A percentile compares a stretch with the other conserved stretches of the same genome.
These are phyloP conservation scores for Oeneis ivallda DNA, from an alignment of 2,888 invertebrate species.

Conservation along the genomic window DNA sequence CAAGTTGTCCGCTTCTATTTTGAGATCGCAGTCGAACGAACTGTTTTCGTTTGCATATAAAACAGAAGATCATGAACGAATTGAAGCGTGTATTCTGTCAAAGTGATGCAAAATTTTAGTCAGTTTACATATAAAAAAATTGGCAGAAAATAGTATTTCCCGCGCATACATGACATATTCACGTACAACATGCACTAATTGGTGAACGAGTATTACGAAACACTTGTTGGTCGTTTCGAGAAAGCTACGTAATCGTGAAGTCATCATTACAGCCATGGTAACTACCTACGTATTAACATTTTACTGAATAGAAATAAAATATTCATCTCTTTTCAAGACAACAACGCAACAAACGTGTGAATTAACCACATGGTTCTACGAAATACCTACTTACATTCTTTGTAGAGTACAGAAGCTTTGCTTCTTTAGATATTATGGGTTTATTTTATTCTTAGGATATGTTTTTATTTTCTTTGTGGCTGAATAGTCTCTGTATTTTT, in stretches of 20 bases:
- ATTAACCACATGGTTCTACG: slow-evolving; percentile 16
- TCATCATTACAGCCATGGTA: neutral
- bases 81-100: no score
- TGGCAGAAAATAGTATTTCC: no score
- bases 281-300: neutral
- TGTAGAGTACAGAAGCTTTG: slow-evolving; percentile 3
- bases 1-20: no score
- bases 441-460: slow-evolving; percentile 8
- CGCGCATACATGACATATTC: no score
- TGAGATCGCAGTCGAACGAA: no score
- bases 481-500: neutral
- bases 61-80: no score
- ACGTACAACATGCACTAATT: no score
- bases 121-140: no score
- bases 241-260: neutral
- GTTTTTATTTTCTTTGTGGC: slow-evolving; percentile 9
- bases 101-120: no score
- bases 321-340: neutral
- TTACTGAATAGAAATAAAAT: slow-evolving; percentile 6
- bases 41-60: no score
- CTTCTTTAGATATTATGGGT: neutral
- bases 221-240: no score
- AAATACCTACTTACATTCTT: slow-evolving; percentile 6
- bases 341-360: slow-evolving; percentile 21
- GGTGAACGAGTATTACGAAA: no score